Conservation (phyloP, 2,797 vertebrate species). For the Crypturellus tataupa region DNA sequence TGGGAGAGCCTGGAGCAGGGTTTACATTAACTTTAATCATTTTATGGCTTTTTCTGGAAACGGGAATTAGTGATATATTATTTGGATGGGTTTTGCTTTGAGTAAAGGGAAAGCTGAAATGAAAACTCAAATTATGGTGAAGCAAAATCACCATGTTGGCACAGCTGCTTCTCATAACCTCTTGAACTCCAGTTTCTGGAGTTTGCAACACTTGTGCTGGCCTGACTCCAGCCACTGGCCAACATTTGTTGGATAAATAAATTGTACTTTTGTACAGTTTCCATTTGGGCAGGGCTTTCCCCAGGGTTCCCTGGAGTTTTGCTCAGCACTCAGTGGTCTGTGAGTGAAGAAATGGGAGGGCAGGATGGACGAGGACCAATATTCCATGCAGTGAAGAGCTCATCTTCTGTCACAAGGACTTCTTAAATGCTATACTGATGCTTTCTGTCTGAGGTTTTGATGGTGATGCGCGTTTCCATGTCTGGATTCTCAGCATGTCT, state of each 20-base stretch:
- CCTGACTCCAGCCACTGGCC: background rate
- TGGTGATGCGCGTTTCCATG: background rate
- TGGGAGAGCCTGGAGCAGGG: background rate
- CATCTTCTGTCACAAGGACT: background rate
- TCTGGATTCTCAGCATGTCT: background rate
- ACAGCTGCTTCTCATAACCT: background rate
- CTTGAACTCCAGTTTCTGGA: background rate
- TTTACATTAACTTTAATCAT: background rate
- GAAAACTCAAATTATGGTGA: background rate
- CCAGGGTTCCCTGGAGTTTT: background rate
- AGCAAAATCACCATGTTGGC: background rate
- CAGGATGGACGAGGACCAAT: background rate
- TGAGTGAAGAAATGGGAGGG: background rate
- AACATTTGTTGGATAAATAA: background rate
- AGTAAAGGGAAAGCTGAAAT: background rate
- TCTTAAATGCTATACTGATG: background rate
- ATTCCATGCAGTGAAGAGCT: background rate
- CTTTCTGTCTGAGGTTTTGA: background rate
- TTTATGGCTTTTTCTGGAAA: background rate
- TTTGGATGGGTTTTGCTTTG: background rate
- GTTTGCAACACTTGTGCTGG: background rate
- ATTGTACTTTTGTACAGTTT: background rate
- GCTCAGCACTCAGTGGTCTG: background rate
- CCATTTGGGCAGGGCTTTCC: background rate
- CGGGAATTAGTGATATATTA: fast-evolving